Conservation (phyloP, 2,888 invertebrate species). For the Nebria brevicollis region DNA sequence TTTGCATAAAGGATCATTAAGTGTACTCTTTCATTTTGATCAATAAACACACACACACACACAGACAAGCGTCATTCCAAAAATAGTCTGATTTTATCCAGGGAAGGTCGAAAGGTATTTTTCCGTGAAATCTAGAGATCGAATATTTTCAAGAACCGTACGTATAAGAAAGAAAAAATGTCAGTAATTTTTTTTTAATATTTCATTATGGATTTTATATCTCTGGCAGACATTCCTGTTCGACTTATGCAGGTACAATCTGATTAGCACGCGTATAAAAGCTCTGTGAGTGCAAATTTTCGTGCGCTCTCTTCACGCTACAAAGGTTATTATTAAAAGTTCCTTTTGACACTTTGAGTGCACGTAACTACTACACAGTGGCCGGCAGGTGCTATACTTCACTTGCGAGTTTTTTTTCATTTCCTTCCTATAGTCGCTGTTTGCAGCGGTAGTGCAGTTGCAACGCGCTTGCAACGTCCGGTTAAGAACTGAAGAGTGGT, state of each 20-base stretch:
- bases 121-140: too few relatives aligned
- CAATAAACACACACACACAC: not conserved
- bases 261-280: constrained; percentile 18
- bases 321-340: constrained; percentile 37
- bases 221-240: not conserved
- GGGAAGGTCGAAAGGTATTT: too few relatives aligned
- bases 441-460: not conserved
- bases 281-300: constrained; percentile 14
- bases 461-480: not conserved
- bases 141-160: too few relatives aligned
- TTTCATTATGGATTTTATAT: too few relatives aligned
- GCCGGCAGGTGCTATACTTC: constrained; percentile 13
- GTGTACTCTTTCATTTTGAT: not conserved
- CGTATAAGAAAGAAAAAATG: too few relatives aligned
- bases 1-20: not conserved
- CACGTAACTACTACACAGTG: not conserved
- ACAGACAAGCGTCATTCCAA: too few relatives aligned
- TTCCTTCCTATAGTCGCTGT: not conserved
- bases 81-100: too few relatives aligned
- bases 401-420: constrained; percentile 2
- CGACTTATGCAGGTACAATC: not conserved
- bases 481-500: constrained; percentile 21
- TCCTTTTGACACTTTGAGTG: constrained; percentile 35
- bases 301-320: not conserved
- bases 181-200: too few relatives aligned